Evolutionary conservation across 1,140 invertebrate species (phyloP).

Genomic region (Diploscapter pachys): DNA sequence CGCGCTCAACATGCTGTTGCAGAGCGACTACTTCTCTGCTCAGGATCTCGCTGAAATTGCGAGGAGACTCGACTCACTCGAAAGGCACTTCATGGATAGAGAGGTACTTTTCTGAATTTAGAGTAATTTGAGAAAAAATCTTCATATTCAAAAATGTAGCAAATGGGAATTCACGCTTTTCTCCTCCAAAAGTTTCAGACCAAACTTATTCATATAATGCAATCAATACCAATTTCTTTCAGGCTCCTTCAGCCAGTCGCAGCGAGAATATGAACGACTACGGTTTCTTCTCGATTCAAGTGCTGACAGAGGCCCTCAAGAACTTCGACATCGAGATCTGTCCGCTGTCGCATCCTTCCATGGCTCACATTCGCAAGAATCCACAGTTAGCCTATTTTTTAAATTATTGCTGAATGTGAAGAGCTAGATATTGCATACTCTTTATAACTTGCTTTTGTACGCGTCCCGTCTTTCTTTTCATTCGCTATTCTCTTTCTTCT

Average conservation of each 20-base stretch:
- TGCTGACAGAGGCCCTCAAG: constrained; percentile 64
- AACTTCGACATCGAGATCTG: constrained; percentile 74
- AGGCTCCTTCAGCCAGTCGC: not conserved
- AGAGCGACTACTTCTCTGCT: constrained; percentile 75
- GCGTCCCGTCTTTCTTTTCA: too few relatives aligned
- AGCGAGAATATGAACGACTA: constrained; percentile 76
- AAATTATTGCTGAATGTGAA: too few relatives aligned
- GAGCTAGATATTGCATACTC: too few relatives aligned
- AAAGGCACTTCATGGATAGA: constrained; percentile 57
- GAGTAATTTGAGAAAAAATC: too few relatives aligned
- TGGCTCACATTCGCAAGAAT: constrained; percentile 67
- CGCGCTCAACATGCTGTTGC: constrained; percentile 78
- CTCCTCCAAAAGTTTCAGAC: too few relatives aligned
- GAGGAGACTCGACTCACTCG: constrained; percentile 73
- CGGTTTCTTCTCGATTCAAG: constrained; percentile 83
- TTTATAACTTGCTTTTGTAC: too few relatives aligned
- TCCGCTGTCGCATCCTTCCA: constrained; percentile 69
- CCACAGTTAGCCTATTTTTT: constrained; percentile 66
- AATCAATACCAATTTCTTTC: too few relatives aligned
- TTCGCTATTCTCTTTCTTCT: too few relatives aligned
- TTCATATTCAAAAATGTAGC: constrained; percentile 16
- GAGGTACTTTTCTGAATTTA: too few relatives aligned
- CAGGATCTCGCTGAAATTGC: constrained; percentile 76
- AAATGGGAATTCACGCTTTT: not conserved
- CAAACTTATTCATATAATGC: too few relatives aligned